These are phyloP conservation scores for Neotragus moschatus DNA, from an alignment of 2,113 vertebrate genomes.

Conservation along the genomic window DNA sequence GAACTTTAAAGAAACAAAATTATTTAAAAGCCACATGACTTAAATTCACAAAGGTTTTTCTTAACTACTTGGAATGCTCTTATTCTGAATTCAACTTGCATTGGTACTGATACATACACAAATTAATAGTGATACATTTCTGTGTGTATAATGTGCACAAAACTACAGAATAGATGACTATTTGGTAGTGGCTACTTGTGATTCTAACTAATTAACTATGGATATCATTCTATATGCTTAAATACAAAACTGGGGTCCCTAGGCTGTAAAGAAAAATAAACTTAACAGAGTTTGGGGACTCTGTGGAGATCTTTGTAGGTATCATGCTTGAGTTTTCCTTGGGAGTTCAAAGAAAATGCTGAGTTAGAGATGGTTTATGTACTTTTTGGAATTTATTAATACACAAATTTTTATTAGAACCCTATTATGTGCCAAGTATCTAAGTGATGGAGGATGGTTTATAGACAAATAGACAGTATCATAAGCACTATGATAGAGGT, in stretches of 20 bases:
- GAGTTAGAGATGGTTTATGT: neutral
- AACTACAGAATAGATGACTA: neutral
- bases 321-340: neutral
- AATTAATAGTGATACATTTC: neutral
- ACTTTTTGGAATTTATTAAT: neutral
- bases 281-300: neutral
- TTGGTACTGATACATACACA: neutral
- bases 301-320: neutral
- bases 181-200: neutral
- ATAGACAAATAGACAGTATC: neutral
- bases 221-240: neutral
- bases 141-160: neutral
- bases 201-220: neutral
- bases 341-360: neutral
- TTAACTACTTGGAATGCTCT: neutral
- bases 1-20: neutral
- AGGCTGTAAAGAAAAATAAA: neutral
- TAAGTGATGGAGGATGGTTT: neutral
- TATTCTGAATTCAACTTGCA: neutral
- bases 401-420: neutral
- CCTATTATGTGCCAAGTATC: neutral
- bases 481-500: neutral
- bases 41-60: neutral
- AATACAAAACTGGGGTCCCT: neutral
- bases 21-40: neutral